Evolutionary conservation across 2,113 vertebrate genomes (phyloP).

Genomic region (Scatophagus argus): DNA sequence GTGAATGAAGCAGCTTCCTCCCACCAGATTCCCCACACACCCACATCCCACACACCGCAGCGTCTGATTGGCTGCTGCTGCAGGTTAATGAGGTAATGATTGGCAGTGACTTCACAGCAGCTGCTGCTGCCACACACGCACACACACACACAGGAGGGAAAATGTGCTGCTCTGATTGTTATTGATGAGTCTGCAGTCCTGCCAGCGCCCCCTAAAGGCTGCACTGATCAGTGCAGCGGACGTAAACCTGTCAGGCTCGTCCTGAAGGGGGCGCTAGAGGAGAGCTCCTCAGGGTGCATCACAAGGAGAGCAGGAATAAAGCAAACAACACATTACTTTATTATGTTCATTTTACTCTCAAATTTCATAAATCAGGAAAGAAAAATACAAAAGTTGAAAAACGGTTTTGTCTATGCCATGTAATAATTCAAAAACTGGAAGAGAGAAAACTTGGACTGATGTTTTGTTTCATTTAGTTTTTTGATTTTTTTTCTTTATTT

Average conservation of each 20-base stretch:
- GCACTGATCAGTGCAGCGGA: neutral
- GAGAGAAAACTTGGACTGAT: too few species aligned
- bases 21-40: constrained; percentile 39
- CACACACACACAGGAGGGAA: neutral
- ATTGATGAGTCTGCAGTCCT: too few species aligned
- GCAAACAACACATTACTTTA: too few species aligned
- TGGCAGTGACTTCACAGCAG: constrained; percentile 68
- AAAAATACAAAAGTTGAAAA: neutral
- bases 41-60: constrained; percentile 43
- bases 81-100: constrained; percentile 90
- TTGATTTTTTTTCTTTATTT: neutral
- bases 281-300: too few species aligned
- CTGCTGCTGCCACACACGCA: constrained; percentile 61
- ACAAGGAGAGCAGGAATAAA: too few species aligned
- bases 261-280: too few species aligned
- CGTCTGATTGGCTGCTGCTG: constrained; percentile 70
- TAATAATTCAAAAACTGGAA: too few species aligned
- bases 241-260: too few species aligned
- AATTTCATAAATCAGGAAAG: too few species aligned
- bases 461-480: too few species aligned
- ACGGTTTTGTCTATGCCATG: too few species aligned
- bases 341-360: neutral
- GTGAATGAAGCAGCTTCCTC: constrained; percentile 1
- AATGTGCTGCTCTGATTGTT: neutral
- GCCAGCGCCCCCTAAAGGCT: neutral